Evolutionary conservation across 2,797 vertebrate genomes (phyloP), one percentile per base, ranked within the genome.

Genomic region (Lagocephalus sceleratus): DNA sequence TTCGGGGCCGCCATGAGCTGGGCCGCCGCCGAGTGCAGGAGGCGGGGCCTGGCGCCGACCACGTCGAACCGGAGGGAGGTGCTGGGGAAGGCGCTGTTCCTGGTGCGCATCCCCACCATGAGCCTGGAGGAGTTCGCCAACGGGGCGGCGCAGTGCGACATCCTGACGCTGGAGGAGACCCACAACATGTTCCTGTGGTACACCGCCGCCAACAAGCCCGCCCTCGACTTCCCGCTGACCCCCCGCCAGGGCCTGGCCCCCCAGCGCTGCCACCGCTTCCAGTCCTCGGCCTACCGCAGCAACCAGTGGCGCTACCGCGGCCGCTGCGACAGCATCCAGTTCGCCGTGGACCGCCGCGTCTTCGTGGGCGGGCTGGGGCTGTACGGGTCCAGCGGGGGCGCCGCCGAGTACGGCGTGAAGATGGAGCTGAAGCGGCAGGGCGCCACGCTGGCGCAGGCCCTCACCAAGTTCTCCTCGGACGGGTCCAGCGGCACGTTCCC

Each of bases 271-370:
- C 95, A 94, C 55, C 91, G 97, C 32, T 99, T 99, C 71, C 95
- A 98, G 77, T 97, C 96, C 0, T 95, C 95, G 0, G 96, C 97
- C 0, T 98, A 98, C 66, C 92, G 97, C 54, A 96, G 95, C 91
- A 99, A 99, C 66, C 97, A 99, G 89, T 99, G 96, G 96, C 85
- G 96, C 58, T 98, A 98, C 89, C 90, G 96, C 0, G 96, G 97
- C 0, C 94, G 97, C 2, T 98, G 96, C 2, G 97, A 99, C 90
- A 98, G 95, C 86, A 98, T 99, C 73, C 97, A 99, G 90, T 99
- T 99, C 14, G 94, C 94, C 0, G 96, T 94, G 54, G 97, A 99
- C 88, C 93, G 93, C 68, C 84, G 96, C 63, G 91, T 99, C 82
- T 99, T 99, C 71, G 89, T 99, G 14, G 94, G 92, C 0, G 97